Conservation (phyloP, 2,113 vertebrate genomes). For the Panthera uncia region DNA sequence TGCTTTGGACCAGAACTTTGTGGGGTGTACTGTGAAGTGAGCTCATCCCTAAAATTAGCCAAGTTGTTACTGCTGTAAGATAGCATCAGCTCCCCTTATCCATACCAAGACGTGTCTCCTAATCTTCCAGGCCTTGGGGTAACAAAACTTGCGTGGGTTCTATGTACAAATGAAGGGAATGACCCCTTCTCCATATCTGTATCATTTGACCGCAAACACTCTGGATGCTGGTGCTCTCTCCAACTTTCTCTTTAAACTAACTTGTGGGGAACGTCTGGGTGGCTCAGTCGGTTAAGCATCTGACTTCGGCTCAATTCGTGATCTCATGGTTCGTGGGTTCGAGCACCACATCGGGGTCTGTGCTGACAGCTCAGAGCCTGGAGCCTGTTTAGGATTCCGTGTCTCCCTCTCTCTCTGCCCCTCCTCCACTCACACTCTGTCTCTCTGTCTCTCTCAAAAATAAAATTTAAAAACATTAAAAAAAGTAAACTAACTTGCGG, state of each 20-base stretch:
- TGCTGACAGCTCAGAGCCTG: no score
- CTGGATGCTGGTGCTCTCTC: neutral
- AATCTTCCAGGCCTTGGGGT: neutral
- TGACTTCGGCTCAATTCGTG: no score
- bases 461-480: no score
- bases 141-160: neutral
- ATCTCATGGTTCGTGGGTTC: no score
- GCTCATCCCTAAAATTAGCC: neutral
- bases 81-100: neutral
- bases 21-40: neutral
- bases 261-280: no score
- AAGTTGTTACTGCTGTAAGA: neutral
- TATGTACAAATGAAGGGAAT: neutral
- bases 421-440: no score
- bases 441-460: no score
- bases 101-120: neutral
- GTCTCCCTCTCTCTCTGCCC: no score
- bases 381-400: no score
- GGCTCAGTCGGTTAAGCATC: no score
- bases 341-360: no score
- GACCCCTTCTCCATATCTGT: neutral
- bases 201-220: neutral
- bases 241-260: slow-evolving; percentile 18
- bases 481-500: no score
- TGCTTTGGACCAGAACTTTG: neutral